phyloP scores from a whole-genome alignment of 2,888 invertebrate species.

The Andrena flavipes region DNA sequence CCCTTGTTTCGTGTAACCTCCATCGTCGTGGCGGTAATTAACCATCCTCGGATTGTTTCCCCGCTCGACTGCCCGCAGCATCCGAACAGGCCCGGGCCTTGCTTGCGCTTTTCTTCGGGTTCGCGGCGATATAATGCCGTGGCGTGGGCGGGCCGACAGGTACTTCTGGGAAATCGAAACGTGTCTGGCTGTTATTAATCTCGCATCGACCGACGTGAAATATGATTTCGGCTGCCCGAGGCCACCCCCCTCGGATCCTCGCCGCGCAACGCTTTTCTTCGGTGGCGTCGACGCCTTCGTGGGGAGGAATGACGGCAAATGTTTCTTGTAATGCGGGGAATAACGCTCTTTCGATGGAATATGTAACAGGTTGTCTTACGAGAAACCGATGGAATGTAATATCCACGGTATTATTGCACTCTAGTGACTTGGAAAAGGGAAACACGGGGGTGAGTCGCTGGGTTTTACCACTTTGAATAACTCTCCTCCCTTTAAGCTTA shows the following conservation, averaged over 20 bases:
- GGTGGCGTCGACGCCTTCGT: conserved; percentile 1
- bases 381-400: conserved; percentile 59
- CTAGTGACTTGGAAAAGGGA: conserved; percentile 35
- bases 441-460: neutral
- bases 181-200: conserved; percentile 76
- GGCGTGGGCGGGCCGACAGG: conserved; percentile 59
- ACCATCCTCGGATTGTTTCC: conserved; percentile 54
- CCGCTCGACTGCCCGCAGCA: conserved; percentile 53
- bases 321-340: conserved; percentile 52
- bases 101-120: conserved; percentile 55
- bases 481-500: neutral
- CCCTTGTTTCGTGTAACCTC: conserved; percentile 54
- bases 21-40: conserved; percentile 65
- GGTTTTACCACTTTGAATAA: conserved; percentile 14
- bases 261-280: neutral
- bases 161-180: conserved; percentile 78
- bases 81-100: conserved; percentile 16
- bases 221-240: conserved; percentile 66
- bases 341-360: conserved; percentile 64
- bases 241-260: neutral
- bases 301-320: conserved; percentile 7
- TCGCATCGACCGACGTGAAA: conserved; percentile 75
- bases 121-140: conserved; percentile 38
- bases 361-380: conserved; percentile 69
- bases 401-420: conserved; percentile 56